A percentile compares a stretch with the other conserved stretches of the same genome.
Evolutionary conservation across 2,113 vertebrate species (phyloP).

Genomic region (Myiopsitta monachus): DNA sequence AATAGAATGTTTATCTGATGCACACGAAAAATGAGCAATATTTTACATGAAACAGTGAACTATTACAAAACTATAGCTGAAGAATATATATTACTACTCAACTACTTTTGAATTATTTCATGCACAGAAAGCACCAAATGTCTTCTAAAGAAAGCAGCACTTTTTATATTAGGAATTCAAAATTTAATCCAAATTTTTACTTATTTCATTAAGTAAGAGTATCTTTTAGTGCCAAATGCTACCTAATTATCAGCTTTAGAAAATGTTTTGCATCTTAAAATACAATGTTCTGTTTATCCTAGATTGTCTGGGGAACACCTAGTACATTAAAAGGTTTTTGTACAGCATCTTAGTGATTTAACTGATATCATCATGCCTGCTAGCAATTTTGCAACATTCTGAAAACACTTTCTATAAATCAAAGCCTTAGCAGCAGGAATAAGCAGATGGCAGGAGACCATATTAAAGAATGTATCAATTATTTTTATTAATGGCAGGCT

Average conservation of each 20-base stretch:
- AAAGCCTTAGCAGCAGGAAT: slow-evolving; percentile 71
- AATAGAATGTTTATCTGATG: slow-evolving; percentile 7
- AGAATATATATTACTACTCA: neutral
- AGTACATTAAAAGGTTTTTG: slow-evolving; percentile 72
- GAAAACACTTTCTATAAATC: slow-evolving; percentile 77
- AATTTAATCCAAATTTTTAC: slow-evolving; percentile 52
- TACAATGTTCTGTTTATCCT: slow-evolving; percentile 72
- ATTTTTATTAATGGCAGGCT: slow-evolving; percentile 69
- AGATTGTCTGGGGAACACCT: slow-evolving; percentile 69
- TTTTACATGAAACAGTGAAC: neutral
- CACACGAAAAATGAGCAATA: neutral
- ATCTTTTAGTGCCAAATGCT: slow-evolving; percentile 39
- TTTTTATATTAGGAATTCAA: slow-evolving; percentile 23
- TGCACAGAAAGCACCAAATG: slow-evolving; percentile 1
- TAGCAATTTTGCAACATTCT: slow-evolving; percentile 75
- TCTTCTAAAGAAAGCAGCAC: neutral
- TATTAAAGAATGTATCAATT: slow-evolving; percentile 72
- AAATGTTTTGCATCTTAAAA: slow-evolving; percentile 71
- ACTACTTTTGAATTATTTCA: neutral
- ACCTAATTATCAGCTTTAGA: slow-evolving; percentile 61
- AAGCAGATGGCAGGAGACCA: slow-evolving; percentile 71
- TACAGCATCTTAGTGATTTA: slow-evolving; percentile 67
- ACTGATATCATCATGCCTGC: slow-evolving; percentile 69
- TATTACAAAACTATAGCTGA: neutral
- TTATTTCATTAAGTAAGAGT: slow-evolving; percentile 67